Evolutionary conservation across 1,140 invertebrate genomes (phyloP), one percentile per base, ranked within the genome.

Genomic region (Cotesia chilonis): DNA sequence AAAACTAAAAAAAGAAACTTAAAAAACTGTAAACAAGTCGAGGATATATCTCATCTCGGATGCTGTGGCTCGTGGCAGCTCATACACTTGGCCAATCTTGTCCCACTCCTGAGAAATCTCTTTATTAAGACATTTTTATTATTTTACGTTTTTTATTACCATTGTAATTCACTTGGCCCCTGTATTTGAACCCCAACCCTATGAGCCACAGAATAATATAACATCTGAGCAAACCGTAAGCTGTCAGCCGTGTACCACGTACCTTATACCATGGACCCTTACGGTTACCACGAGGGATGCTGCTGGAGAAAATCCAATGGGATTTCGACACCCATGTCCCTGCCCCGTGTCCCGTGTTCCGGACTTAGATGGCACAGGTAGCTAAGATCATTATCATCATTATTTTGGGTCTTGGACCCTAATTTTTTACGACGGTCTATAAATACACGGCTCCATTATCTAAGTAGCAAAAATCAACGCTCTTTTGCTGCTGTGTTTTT

Each of bases 61-160:
- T 71, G 71, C 68, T 17, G 17, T 78, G 80, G 83, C 82, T 84
- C 81, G 83, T 83, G 66, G 83, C 82, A 74, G 71, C 66, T 82
- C 80, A 80, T 79, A 75, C 71, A 80, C 78, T 80, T 51, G 28
- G 57, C 55, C 41, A 37, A 20, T 55, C 28, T 67, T 64, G 35
- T 80, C 72, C 81, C 79, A 75, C 28, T 28, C 28, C 28, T 28
- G 41, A 9, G 41, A 80, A 78, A 84, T 78, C 79, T 83, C 82
- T 85, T 83, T 84, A 85, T 84, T 80, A 83, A 83, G 67, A 69
- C 57, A n/a, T 64, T 73, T 69, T 69, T 69, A 63, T 68, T 47
- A 20, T 68, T 20, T 52, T 60, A 52, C 14, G 28, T 36, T 71
- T 6, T 71, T 28, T 38, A 35, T 35, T 57, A 41, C 54, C 55